phyloP scores from a whole-genome alignment of 1,140 invertebrate genomes.

The Hypsibius dujardini region DNA sequence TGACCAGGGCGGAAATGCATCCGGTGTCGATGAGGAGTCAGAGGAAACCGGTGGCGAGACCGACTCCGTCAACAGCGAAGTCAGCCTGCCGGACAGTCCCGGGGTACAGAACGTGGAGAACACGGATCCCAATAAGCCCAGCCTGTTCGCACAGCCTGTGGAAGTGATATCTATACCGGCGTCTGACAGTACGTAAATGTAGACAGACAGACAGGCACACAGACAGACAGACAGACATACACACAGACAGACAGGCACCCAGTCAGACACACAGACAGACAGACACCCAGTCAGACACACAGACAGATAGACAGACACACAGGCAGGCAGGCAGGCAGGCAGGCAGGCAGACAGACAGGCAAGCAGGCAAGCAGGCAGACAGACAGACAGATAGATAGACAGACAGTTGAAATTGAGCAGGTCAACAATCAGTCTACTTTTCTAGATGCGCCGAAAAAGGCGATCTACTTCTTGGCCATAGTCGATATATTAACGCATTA shows the following conservation, averaged over 20 bases:
- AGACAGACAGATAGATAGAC: no score
- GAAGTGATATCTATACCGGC: slow-evolving; percentile 14
- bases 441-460: slow-evolving; percentile 49
- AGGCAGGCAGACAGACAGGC: no score
- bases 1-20: slow-evolving; percentile 46
- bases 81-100: slow-evolving; percentile 1
- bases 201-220: no score
- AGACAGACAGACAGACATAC: no score
- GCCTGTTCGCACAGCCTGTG: slow-evolving; percentile 6
- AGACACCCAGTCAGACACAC: no score
- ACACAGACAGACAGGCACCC: no score
- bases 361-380: no score
- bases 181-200: slow-evolving; percentile 16
- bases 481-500: slow-evolving; percentile 98
- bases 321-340: no score
- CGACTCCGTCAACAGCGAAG: slow-evolving; percentile 12
- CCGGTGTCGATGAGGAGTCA: slow-evolving; percentile 22
- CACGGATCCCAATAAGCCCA: slow-evolving; percentile 13
- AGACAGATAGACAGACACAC: no score
- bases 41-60: slow-evolving; percentile 22
- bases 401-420: no score
- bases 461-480: slow-evolving; percentile 94
- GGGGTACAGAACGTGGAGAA: neutral
- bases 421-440: slow-evolving; percentile 20
- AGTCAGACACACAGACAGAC: no score